These are phyloP conservation scores for Halichoeres trimaculatus DNA, from an alignment of 2,113 vertebrate genomes.

Conservation along the genomic window DNA sequence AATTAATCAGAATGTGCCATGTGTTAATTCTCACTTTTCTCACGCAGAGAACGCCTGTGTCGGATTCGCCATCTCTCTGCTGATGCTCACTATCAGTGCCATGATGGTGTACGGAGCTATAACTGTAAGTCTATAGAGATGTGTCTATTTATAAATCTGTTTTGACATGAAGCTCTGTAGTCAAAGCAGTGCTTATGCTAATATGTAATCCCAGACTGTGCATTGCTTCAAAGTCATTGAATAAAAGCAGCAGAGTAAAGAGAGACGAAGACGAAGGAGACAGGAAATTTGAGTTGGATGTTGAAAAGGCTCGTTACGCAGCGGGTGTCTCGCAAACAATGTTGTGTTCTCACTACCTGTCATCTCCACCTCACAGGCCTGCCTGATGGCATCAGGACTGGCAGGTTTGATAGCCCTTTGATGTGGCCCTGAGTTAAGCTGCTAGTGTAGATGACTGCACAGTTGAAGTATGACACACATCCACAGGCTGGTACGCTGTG, in stretches of 20 bases:
- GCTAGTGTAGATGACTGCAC: conserved; percentile 41
- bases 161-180: conserved; percentile 1
- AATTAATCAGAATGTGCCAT: background rate
- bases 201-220: conserved; percentile 30
- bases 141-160: background rate
- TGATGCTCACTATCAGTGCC: conserved; percentile 98
- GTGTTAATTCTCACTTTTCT: conserved; percentile 23
- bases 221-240: conserved; percentile 6
- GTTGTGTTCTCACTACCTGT: conserved; percentile 44
- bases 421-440: conserved; percentile 26
- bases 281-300: background rate
- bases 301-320: background rate
- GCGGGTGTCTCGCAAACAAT: conserved; percentile 1
- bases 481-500: background rate
- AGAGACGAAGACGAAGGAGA: background rate
- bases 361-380: conserved; percentile 73
- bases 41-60: conserved; percentile 94
- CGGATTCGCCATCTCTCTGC: conserved; percentile 95
- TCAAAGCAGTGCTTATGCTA: conserved; percentile 31
- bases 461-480: conserved; percentile 39
- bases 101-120: conserved; percentile 99
- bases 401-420: conserved; percentile 72
- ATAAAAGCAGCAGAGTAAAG: conserved; percentile 17
- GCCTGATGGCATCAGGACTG: conserved; percentile 52
- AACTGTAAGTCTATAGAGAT: conserved; percentile 86